Conservation (phyloP, 2,797 vertebrate species). For the Acanthornis magna region DNA sequence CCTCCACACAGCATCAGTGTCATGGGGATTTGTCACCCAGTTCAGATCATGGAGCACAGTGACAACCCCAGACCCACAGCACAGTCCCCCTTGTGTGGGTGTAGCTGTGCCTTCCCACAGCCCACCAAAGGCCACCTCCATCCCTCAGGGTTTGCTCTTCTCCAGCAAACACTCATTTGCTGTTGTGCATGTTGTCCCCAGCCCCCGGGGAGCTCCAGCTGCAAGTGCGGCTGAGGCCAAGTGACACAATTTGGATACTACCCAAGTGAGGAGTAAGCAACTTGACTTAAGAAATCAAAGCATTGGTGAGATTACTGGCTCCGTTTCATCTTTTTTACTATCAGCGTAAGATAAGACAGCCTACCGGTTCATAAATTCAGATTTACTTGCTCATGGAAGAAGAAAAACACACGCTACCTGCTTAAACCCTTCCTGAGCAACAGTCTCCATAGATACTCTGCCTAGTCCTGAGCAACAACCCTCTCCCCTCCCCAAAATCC, state of each 20-base stretch:
- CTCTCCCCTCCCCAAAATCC: rapidly evolving
- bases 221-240: background rate
- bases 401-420: background rate
- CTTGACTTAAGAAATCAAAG: conserved; percentile 19
- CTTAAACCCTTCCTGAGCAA: background rate
- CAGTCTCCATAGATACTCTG: background rate
- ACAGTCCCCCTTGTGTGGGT: rapidly evolving
- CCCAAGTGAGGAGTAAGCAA: conserved; percentile 10
- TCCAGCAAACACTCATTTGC: background rate
- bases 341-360: background rate
- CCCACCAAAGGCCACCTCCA: background rate
- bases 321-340: background rate
- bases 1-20: rapidly evolving
- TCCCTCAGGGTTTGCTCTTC: background rate
- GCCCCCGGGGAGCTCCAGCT: background rate
- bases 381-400: background rate
- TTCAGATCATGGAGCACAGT: rapidly evolving
- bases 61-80: rapidly evolving
- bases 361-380: background rate
- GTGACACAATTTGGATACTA: background rate
- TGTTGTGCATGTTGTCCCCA: rapidly evolving
- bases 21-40: rapidly evolving
- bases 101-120: rapidly evolving
- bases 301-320: background rate
- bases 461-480: background rate